These are phyloP conservation scores for Polydrusus pterygomalis DNA, from an alignment of 2,888 invertebrate genomes.

Conservation along the genomic window DNA sequence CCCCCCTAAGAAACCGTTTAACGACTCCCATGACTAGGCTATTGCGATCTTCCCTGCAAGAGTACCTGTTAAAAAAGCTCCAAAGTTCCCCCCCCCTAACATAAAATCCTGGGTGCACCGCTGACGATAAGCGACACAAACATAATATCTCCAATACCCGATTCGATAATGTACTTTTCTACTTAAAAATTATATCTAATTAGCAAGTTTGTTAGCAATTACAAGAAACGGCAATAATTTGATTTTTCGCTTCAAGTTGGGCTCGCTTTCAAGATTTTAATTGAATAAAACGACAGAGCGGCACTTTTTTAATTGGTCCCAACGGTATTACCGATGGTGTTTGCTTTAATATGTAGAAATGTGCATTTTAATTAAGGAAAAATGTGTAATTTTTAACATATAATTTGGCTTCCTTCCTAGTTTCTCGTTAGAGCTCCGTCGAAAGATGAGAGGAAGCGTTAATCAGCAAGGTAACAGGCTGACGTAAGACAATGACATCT, in stretches of 20 bases:
- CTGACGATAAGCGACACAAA: too few species aligned
- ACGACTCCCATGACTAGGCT: too few species aligned
- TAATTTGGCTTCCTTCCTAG: not conserved
- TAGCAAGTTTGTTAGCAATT: conserved; percentile 42
- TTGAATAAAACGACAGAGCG: conserved; percentile 8
- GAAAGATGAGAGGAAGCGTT: too few species aligned
- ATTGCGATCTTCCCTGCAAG: too few species aligned
- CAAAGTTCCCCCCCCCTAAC: too few species aligned
- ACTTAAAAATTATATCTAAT: conserved; percentile 37
- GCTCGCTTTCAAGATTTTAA: conserved; percentile 13
- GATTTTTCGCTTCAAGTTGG: conserved; percentile 3
- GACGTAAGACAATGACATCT: too few species aligned
- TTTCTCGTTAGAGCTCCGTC: too few species aligned
- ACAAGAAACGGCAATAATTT: conserved; percentile 37
- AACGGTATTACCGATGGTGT: conserved; percentile 2
- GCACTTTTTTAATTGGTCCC: conserved; percentile 14
- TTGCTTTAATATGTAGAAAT: not conserved
- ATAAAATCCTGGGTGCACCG: too few species aligned
- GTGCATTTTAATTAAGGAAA: conserved; percentile 1
- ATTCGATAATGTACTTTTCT: conserved; percentile 30
- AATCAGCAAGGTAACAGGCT: too few species aligned
- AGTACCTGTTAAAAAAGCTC: too few species aligned
- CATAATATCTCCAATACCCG: not conserved
- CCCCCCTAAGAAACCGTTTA: too few species aligned
- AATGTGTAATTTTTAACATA: not conserved